Percentiles rank a stretch among this genome's conserved stretches.
Conservation (phyloP, 2,113 vertebrate genomes). For the Eurystomus gularis region DNA sequence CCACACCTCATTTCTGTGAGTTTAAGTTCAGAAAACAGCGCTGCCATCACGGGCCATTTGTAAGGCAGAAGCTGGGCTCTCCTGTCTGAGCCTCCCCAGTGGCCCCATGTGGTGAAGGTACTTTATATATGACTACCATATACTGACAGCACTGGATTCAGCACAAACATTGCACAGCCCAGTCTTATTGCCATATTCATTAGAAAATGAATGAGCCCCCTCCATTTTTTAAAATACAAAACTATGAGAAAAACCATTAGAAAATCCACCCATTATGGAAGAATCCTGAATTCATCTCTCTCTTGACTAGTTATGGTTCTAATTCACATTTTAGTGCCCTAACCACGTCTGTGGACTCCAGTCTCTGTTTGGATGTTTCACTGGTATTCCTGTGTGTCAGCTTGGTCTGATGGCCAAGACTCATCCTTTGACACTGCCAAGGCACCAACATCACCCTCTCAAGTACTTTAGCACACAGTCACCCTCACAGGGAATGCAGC, state of each 20-base stretch:
- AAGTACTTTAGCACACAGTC: not conserved
- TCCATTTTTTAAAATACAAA: not conserved
- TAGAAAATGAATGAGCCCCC: not conserved
- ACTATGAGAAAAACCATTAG: not conserved
- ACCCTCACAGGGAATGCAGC: not conserved
- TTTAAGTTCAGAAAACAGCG: not conserved
- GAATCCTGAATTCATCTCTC: not conserved
- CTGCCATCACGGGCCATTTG: not conserved
- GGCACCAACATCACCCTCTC: not conserved
- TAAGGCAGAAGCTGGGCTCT: not conserved
- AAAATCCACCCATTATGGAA: not conserved
- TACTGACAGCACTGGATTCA: not conserved
- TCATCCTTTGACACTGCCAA: not conserved
- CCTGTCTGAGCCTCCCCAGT: not conserved
- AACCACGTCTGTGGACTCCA: not conserved
- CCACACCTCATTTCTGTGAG: not conserved
- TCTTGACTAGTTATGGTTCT: not conserved
- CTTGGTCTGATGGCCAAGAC: not conserved
- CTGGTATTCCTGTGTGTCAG: not conserved
- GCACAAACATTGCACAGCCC: not conserved
- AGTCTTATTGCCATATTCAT: not conserved
- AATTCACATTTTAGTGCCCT: not conserved
- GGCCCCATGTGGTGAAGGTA: not conserved
- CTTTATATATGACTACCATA: not conserved
- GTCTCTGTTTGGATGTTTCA: not conserved